These are phyloP conservation scores for Phortica magna DNA, from an alignment of 2,888 invertebrate genomes.

Conservation along the genomic window DNA sequence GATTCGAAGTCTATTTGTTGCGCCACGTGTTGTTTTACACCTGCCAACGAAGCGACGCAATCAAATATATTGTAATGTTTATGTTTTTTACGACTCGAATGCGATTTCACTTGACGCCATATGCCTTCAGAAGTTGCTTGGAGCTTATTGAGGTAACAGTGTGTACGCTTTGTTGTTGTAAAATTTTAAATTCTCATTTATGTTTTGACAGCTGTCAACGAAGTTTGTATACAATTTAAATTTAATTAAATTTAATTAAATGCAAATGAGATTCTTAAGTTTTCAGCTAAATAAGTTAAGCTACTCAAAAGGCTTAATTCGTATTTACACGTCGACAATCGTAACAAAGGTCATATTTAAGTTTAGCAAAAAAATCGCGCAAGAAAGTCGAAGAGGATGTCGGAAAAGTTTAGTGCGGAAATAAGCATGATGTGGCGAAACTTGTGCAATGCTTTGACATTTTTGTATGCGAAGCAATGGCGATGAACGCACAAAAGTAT, in stretches of 20 bases:
- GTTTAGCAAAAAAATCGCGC: constrained; percentile 38
- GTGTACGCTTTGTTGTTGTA: not conserved
- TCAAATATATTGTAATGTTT: constrained; percentile 26
- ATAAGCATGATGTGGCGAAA: too few species aligned
- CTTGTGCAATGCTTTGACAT: not conserved
- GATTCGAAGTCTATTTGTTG: constrained; percentile 10
- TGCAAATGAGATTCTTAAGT: not conserved
- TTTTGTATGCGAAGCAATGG: not conserved
- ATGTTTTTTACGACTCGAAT: not conserved
- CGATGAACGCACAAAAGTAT: not conserved
- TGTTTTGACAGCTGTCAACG: constrained; percentile 23
- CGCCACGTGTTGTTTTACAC: constrained; percentile 11
- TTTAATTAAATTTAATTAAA: not conserved
- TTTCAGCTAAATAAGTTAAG: not conserved
- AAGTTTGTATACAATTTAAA: not conserved
- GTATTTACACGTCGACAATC: constrained; percentile 37
- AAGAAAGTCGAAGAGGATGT: not conserved
- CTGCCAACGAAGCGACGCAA: constrained; percentile 7
- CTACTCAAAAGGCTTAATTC: constrained; percentile 1
- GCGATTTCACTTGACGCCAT: not conserved
- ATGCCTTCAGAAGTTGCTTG: not conserved
- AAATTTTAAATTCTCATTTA: not conserved
- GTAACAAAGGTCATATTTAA: constrained; percentile 57
- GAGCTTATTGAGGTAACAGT: not conserved
- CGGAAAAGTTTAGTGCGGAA: not conserved